Conservation (phyloP, 1,140 invertebrate genomes). For the Plodia interpunctella region DNA sequence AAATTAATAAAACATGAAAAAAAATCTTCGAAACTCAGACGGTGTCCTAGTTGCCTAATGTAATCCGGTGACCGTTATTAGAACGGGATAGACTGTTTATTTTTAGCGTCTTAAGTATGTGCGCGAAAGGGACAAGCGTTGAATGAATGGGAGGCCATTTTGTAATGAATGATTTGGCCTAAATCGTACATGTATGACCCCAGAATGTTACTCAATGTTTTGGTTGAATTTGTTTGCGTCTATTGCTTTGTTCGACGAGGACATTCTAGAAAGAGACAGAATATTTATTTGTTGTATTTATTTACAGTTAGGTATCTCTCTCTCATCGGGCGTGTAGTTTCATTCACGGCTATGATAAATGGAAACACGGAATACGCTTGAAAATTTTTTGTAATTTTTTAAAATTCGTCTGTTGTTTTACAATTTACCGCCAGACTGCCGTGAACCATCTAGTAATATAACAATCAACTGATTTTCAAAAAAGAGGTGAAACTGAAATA, state of each 20-base stretch:
- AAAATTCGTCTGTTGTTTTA: no score
- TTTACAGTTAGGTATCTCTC: no score
- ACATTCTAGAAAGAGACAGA: no score
- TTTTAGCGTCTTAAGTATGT: not conserved
- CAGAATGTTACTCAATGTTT: slow-evolving; percentile 3
- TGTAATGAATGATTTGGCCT: slow-evolving; percentile 7
- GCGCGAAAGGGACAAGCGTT: not conserved
- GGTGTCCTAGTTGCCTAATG: not conserved
- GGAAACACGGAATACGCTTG: no score
- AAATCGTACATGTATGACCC: slow-evolving; percentile 5
- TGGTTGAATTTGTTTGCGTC: not conserved
- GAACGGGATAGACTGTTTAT: not conserved
- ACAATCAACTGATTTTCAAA: no score
- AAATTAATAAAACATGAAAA: slow-evolving; percentile 7
- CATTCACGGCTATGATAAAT: no score
- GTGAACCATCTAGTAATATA: no score
- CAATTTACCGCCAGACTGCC: no score
- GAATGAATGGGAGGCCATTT: slow-evolving; percentile 3
- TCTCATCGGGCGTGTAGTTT: no score
- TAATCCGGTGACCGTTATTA: not conserved
- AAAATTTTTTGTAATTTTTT: no score
- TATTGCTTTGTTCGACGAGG: not conserved
- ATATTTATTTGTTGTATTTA: no score
- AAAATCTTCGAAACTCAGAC: not conserved
- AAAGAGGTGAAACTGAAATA: no score